Base-by-base conservation (phyloP, 2,797 vertebrate genomes). In the Steatocranus sp. region DNA sequence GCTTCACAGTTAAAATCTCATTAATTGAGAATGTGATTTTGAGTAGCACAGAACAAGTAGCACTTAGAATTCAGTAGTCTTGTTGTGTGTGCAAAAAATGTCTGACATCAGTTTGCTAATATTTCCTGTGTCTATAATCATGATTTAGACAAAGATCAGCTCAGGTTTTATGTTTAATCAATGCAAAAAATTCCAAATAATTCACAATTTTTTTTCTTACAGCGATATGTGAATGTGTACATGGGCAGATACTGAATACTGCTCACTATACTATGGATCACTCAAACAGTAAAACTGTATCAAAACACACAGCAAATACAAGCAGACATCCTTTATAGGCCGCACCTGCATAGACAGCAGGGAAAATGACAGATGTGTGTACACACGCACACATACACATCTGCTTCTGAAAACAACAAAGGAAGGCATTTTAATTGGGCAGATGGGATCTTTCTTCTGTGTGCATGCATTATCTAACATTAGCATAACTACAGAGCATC, bases 361-460 rank as follows among this genome's bases (percentile, higher is more conserved):
- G 38, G 51, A 7, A 82, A 54, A 53, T 7, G 23, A 36, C 86
- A 93, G 82, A 90, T 83, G 85, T 87, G 86, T 56, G 73, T 61
- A 23, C 34, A 76, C 36, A 77, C 61, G 34, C 43, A 74, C 23
- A 79, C 32, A 70, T n/a, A 76, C 36, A 83, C 79, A 82, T 48
- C 79, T 91, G 80, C 79, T 61, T 20, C 25, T 83, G 80, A 76
- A 91, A 91, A 91, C 90, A 93, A 94, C 94, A 95, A 95, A 95
- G 89, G 32, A 83, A 91, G 11, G 56, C 76, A 83, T 89, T 79
- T 87, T 93, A 94, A 95, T 92, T 88, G 82, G 63, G 81, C 92
- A 95, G 94, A 93, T 94, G 93, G 91, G 86, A 86, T 87, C 92
- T 94, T 94, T 95, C 88, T 94, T 91, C 84, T 76, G 20, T 75